A percentile compares a stretch with the other conserved stretches of the same genome.
phyloP scores from a whole-genome alignment of 2,797 vertebrate species.

The Acomys russatus region DNA sequence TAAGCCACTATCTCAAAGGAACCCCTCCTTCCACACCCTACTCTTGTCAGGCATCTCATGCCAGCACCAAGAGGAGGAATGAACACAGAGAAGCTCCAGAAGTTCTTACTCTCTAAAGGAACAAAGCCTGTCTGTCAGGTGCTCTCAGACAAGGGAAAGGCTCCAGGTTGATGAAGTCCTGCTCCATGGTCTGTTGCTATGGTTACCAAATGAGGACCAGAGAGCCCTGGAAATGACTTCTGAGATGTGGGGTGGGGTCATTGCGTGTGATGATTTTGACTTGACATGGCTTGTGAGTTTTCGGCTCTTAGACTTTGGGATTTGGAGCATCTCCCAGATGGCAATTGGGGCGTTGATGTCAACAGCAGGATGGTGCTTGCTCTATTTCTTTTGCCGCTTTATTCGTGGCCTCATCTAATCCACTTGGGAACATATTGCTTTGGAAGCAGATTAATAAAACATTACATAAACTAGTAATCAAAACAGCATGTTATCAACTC shows the following conservation, averaged over 20 bases:
- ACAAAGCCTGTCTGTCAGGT: background rate
- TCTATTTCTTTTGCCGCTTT: constrained; percentile 70
- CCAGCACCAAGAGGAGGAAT: background rate
- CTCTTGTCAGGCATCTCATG: background rate
- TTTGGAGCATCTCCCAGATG: constrained; percentile 70
- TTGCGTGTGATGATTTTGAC: background rate
- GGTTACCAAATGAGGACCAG: background rate
- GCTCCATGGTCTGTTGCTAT: background rate
- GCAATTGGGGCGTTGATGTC: constrained; percentile 44
- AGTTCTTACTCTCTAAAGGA: constrained; percentile 44
- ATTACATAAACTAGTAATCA: constrained; percentile 84
- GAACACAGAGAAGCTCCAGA: background rate
- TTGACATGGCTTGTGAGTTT: constrained; percentile 62
- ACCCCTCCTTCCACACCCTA: background rate
- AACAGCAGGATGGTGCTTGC: constrained; percentile 51
- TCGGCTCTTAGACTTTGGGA: constrained; percentile 35
- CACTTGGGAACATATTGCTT: constrained; percentile 78
- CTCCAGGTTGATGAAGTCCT: background rate
- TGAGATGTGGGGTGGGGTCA: constrained; percentile 16
- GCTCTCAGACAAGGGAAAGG: background rate
- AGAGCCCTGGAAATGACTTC: constrained; percentile 19
- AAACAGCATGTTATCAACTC: constrained; percentile 82
- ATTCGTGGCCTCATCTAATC: constrained; percentile 81
- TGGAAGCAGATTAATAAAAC: constrained; percentile 81
- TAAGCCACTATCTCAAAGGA: accelerated